A percentile compares a stretch with the other conserved stretches of the same genome.
Evolutionary conservation across 2,888 invertebrate species (phyloP).

Genomic region (Heliconius hortense): DNA sequence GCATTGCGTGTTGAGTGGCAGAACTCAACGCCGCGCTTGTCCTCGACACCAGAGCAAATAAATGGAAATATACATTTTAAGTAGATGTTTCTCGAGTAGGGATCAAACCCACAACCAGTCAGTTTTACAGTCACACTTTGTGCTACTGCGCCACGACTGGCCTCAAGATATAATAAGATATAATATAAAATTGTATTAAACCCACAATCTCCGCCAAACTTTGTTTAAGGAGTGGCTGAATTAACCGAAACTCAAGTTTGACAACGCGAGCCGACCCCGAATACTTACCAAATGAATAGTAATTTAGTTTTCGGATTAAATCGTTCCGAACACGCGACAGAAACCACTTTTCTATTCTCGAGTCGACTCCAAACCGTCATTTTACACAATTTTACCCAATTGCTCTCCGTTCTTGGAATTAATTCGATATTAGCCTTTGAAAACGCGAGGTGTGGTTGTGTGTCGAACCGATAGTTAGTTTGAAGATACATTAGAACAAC

Average conservation of each 20-base stretch:
- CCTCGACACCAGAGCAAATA: no score
- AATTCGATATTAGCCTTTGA: slow-evolving; percentile 81
- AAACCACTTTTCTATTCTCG: slow-evolving; percentile 80
- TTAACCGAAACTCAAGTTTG: slow-evolving; percentile 71
- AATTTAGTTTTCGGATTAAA: slow-evolving; percentile 81
- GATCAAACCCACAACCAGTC: no score
- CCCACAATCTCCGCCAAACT: slow-evolving; percentile 40
- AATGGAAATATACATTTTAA: no score
- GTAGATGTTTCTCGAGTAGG: no score
- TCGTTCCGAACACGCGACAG: slow-evolving; percentile 81
- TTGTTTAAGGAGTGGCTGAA: slow-evolving; percentile 55
- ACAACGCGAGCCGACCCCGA: slow-evolving; percentile 71
- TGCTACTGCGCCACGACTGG: no score
- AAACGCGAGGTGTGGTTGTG: slow-evolving; percentile 80
- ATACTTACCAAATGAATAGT: slow-evolving; percentile 80
- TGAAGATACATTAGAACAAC: slow-evolving; percentile 73
- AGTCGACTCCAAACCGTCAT: slow-evolving; percentile 77
- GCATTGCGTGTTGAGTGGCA: no score
- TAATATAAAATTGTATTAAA: slow-evolving; percentile 24
- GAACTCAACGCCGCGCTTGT: no score
- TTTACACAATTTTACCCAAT: slow-evolving; percentile 82
- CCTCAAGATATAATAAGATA: slow-evolving; percentile 7
- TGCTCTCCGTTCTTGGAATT: slow-evolving; percentile 79
- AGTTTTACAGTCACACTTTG: no score
- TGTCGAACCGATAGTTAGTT: slow-evolving; percentile 72